Evolutionary conservation across 2,113 vertebrate genomes (phyloP).

Genomic region (Rafetus swinhoei): DNA sequence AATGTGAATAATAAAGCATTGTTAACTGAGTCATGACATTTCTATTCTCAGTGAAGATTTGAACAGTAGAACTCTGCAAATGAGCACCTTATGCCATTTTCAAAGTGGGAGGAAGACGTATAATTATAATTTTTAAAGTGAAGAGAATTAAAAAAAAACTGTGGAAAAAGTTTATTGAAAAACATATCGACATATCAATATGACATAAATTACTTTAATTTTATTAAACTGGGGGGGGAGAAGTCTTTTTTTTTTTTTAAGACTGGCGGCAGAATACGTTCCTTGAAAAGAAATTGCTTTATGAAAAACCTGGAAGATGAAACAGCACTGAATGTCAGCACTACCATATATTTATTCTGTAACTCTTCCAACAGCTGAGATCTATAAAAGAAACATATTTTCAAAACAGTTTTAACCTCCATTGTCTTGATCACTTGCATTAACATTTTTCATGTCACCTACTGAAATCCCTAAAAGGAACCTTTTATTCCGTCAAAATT

Average conservation of each 20-base stretch:
- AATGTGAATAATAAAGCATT: constrained; percentile 85
- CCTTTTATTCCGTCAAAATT: constrained; percentile 76
- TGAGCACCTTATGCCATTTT: constrained; percentile 80
- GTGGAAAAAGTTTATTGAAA: constrained; percentile 82
- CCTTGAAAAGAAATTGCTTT: constrained; percentile 72
- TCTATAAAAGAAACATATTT: constrained; percentile 78
- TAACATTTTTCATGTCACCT: constrained; percentile 75
- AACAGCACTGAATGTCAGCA: constrained; percentile 74
- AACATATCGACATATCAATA: constrained; percentile 84
- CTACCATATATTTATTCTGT: constrained; percentile 79
- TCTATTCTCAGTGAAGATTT: constrained; percentile 81
- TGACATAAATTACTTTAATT: constrained; percentile 83
- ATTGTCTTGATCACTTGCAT: constrained; percentile 73
- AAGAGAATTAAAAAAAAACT: constrained; percentile 72
- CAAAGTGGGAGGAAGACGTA: constrained; percentile 81
- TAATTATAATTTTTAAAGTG: constrained; percentile 83
- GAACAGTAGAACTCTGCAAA: constrained; percentile 80
- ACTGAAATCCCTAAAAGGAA: constrained; percentile 72
- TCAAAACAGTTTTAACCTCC: constrained; percentile 81
- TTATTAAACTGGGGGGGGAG: constrained; percentile 71
- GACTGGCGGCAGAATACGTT: constrained; percentile 71
- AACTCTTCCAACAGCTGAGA: constrained; percentile 72
- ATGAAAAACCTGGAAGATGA: constrained; percentile 71
- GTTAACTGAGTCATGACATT: constrained; percentile 87
- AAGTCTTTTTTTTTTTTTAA: constrained; percentile 37